phyloP scores from a whole-genome alignment of 2,797 vertebrate genomes.

The Etheostoma perlongum region DNA sequence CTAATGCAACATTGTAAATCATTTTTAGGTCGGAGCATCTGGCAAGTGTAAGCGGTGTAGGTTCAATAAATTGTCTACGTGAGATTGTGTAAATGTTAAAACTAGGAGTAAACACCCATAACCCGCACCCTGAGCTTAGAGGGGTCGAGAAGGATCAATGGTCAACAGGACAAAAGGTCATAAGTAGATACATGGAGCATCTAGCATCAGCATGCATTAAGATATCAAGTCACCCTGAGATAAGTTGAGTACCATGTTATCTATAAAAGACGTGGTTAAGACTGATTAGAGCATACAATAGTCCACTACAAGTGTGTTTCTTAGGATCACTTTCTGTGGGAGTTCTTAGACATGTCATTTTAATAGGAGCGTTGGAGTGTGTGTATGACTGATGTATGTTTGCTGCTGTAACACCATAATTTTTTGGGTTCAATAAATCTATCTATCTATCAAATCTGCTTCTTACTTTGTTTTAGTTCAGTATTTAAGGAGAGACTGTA shows the following conservation, averaged over 20 bases:
- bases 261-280: background rate
- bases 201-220: background rate
- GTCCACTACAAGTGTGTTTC: background rate
- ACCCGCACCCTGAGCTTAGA: slow-evolving; percentile 31
- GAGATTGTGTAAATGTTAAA: background rate
- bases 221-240: slow-evolving; percentile 9
- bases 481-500: background rate
- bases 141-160: slow-evolving; percentile 43
- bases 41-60: slow-evolving; percentile 8
- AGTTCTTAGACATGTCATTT: background rate
- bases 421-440: too few species aligned
- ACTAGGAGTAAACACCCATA: slow-evolving; percentile 26
- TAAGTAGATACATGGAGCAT: slow-evolving; percentile 14
- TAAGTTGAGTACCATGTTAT: background rate
- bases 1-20: slow-evolving; percentile 7
- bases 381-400: too few species aligned
- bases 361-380: background rate
- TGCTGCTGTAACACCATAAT: too few species aligned
- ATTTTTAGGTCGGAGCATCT: slow-evolving; percentile 10
- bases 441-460: background rate
- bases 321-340: background rate
- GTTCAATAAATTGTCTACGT: background rate
- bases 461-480: background rate
- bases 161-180: slow-evolving; percentile 38
- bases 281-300: background rate